Evolutionary conservation across 1,140 invertebrate species (phyloP), one percentile per base, ranked within the genome.

Genomic region (Leptonema lineaticorne): DNA sequence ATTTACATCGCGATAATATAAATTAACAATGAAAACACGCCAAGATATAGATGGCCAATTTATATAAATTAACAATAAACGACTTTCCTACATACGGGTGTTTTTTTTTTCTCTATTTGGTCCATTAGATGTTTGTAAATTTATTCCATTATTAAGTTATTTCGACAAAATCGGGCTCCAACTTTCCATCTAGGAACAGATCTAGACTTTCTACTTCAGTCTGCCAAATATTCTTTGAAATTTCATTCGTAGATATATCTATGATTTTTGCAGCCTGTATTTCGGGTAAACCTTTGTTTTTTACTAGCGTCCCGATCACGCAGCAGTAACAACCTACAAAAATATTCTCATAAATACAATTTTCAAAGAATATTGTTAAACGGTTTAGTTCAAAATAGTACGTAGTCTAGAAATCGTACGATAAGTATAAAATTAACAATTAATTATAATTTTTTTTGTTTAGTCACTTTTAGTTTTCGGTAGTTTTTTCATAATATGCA

Each of bases 151-250:
- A n/a, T n/a, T n/a, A n/a, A n/a, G n/a, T n/a, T n/a, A n/a, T n/a
- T n/a, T n/a, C n/a, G n/a, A n/a, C n/a, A n/a, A n/a, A n/a, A 45
- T 69, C 33, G 18, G 69, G 69, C 33, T 63, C 27, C 20, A 71
- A 58, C 50, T 68, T 64, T 11, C 65, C 65, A 26, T 71, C 56
- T 26, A 71, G 37, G 59, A 48, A 68, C 9, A 64, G 45, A 28
- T 71, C 64, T 24, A 68, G 33, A 20, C 60, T 58, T 64, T 71
- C 20, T 0, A 71, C 69, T 64, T 71, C 69, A 14, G 28, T 46
- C 16, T 18, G 41, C 69, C 69, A 71, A 16, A 56, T 48, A 11
- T 58, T 30, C 22, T 29, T 28, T 16, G 8, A 18, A 18, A 53
- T 11, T 50, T 60, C 18, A 70, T 64, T 45, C n/a, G 48, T 29